Evolutionary conservation across 2,113 vertebrate genomes (phyloP).

Genomic region (Alectura lathami): DNA sequence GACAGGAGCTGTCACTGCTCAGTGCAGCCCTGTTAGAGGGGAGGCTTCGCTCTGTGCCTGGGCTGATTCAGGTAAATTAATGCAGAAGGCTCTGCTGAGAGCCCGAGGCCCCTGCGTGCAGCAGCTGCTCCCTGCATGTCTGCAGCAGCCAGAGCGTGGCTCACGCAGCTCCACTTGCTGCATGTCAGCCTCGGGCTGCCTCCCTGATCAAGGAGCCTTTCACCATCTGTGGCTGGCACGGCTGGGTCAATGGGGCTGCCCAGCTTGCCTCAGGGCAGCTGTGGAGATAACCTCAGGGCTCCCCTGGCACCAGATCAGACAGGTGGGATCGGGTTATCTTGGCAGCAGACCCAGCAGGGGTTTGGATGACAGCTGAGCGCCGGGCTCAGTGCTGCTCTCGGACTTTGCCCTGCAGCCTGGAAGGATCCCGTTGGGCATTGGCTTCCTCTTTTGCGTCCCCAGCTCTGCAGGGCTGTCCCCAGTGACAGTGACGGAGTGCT

Average conservation of each 20-base stretch:
- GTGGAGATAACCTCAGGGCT: not conserved
- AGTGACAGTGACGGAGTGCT: not conserved
- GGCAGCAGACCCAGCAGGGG: not conserved
- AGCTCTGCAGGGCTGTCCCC: not conserved
- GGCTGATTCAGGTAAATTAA: not conserved
- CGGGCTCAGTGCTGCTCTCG: not conserved
- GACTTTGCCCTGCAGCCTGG: not conserved
- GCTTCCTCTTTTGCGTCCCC: not conserved
- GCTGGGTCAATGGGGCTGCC: not conserved
- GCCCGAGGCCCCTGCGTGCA: accelerated
- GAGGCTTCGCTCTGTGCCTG: not conserved
- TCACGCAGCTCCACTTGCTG: not conserved
- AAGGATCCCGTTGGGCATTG: not conserved
- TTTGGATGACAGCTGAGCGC: not conserved
- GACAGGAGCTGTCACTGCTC: not conserved
- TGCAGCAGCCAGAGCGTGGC: not conserved
- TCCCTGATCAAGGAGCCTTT: not conserved
- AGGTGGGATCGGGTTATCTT: not conserved
- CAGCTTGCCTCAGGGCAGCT: not conserved
- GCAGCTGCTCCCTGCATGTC: not conserved
- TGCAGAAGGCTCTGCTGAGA: not conserved
- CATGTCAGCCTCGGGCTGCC: not conserved
- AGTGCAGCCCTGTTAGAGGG: not conserved
- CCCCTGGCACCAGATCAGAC: not conserved
- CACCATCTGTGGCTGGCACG: accelerated